Evolutionary conservation across 2,113 vertebrate species (phyloP), one percentile per base, ranked within the genome.

Genomic region (Rhinogobius similis): DNA sequence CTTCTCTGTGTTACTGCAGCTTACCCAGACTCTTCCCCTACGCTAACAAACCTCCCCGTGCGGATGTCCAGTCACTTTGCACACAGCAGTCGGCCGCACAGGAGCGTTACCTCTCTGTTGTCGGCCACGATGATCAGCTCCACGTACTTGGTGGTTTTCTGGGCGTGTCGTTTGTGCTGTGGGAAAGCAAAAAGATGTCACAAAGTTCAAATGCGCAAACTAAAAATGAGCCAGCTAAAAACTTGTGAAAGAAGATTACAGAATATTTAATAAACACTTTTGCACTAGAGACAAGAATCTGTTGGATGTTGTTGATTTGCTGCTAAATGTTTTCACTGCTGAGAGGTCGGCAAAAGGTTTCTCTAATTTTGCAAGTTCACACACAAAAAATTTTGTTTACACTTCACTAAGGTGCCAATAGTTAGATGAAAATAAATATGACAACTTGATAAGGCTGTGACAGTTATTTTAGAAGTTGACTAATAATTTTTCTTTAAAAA

Each of bases 71-170:
- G 62, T 43, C 62, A 9, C 59, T 38, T 56, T 23, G 67, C 67
- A 72, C 39, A 65, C 1, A 58, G 10, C 2, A 48, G 50, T 62
- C 62, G 46, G 67, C 16, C 74, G 10, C 48, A 23, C 16, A 76
- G 11, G 64, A 48, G 75, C 72, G 84, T 92, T 93, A 99, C 98
- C 97, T 99, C 97, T 66, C 98, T 92, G 91, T 98, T 99, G 86
- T 99, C 98, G 10, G 98, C 98, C 7, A 99, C 97, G 3, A 99
- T 97, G 82, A 99, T 95, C 70, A 99, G 94, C 89, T 99, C 98
- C 23, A 99, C 98, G 0, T 99, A 98, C 75, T 99, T 99, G 0
- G 95, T 98, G 21, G 89, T 97, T 93, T 94, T 96, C 90, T 95
- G 93, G 41, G 94, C 87, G 38, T 97, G 93, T 65, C 97, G 93